Evolutionary conservation across 2,113 vertebrate genomes (phyloP), one percentile per base, ranked within the genome.

Genomic region (Daphoenositta chrysoptera): DNA sequence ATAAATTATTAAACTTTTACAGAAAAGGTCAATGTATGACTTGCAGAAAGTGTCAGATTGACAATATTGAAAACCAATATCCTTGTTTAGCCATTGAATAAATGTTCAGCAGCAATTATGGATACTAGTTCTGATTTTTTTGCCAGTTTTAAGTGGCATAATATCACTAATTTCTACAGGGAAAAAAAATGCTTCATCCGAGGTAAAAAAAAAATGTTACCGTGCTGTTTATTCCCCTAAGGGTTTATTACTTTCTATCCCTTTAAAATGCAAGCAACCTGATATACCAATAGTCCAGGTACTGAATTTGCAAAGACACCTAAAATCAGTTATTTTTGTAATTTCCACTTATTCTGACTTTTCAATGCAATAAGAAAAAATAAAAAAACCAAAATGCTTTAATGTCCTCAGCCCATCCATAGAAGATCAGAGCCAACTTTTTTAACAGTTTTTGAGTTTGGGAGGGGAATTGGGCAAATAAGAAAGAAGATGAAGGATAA

Each of bases 21-120:
- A 61, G 53, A 40, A 92, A 94, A 88, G 37, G 86, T 86, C 66
- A 92, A 21, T 20, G 16, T n/a, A 37, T 71, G 65, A 66, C 44
- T 61, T 80, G 37, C 26, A 83, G 42, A 82, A 87, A 51, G 15
- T 69, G 18, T 54, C n/a, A 65, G 42, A 87, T 3, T 65, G 53
- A 65, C 53, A 68, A 63, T 9, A 66, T 4, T 45, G 33, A 61
- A 89, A 93, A 53, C 9, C 14, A 66, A 83, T 89, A 82, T 68
- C 65, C 33, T 70, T 2, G 0, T 70, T 75, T 77, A 63, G 31
- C 30, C 51, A 68, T 21, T 75, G 39, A 75, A 78, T 42, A 56
- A 37, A 50, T 80, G 26, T 26, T 65, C 50, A 61, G 35, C 15
- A 53, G 31, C 13, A 90, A 28, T 60, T 93, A 64, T 44, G 39